Base-by-base conservation (phyloP, 2,888 invertebrate species). In the Catocala fraxini region DNA sequence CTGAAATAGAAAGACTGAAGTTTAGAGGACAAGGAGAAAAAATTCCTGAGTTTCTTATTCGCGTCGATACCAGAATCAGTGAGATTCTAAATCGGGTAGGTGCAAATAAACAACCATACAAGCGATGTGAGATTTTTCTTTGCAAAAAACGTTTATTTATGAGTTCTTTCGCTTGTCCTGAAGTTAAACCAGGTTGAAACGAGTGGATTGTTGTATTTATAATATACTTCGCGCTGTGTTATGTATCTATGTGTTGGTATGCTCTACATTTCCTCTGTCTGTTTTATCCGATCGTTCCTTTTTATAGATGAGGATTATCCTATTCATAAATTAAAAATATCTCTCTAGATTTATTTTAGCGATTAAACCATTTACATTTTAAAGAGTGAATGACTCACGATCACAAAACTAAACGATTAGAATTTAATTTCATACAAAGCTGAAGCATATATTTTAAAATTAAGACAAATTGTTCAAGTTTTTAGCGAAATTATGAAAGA, bases 1-100 rank as follows among this genome's bases (percentile, higher is more conserved):
- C 63, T 71, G 69, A 70, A 74, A 73, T 80, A 85, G 82, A 83
- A 77, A 82, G 79, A 74, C 79, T 71, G 71, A 70, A 65, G 63
- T 71, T 74, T 73, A 73, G 75, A 79, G 81, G 81, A 80, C 81
- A 82, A 81, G 77, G 77, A 73, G 80, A 73, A 74, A 75, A 65
- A 53, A 65, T 65, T 75, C 62, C 63, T 64, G 58, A 15, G 15
- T 25, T 53, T 45, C 49, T 45, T 49, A n/a, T 49, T 63, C 46
- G 47, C 48, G 48, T 61, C 67, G 72, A 67, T 65, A 57, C 56
- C 51, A 70, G 73, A 75, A 65, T 65, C 51, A 70, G 41, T 55
- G 25, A 35, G 13, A n/a, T 33, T 63, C 55, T 68, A 57, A 59
- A 59, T 63, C 43, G 7, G 35, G 57, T 56, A 11, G 46, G 42